Conservation (phyloP, 2,113 vertebrate genomes). For the Lepisosteus osseus region DNA sequence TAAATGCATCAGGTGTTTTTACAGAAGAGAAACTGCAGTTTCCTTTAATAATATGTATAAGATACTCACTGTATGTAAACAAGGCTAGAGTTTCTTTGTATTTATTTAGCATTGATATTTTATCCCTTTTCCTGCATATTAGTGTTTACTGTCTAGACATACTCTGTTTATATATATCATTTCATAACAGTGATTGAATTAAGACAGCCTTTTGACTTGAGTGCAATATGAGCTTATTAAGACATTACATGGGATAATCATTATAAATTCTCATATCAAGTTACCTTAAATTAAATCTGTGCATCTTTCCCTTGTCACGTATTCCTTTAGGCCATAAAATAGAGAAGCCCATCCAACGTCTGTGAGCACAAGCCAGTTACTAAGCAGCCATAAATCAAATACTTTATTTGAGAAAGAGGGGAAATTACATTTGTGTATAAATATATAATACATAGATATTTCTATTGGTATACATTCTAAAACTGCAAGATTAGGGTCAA, state of each 20-base stretch:
- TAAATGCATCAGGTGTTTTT: no score
- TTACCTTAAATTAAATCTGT: slow-evolving; percentile 63
- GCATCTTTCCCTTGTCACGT: slow-evolving; percentile 23
- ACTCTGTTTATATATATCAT: slow-evolving; percentile 51
- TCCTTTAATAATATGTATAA: no score
- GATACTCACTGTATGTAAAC: not conserved
- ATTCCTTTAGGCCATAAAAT: not conserved
- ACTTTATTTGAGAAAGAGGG: not conserved
- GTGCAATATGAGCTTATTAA: slow-evolving; percentile 71
- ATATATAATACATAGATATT: not conserved
- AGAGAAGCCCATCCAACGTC: not conserved
- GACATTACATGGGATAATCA: slow-evolving; percentile 58
- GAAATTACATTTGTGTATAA: not conserved
- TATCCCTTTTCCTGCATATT: slow-evolving; percentile 46
- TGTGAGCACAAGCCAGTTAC: not conserved
- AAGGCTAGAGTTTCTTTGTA: slow-evolving; percentile 55
- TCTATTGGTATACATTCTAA: slow-evolving; percentile 41
- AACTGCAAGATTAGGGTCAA: slow-evolving; percentile 71
- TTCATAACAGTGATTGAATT: slow-evolving; percentile 71
- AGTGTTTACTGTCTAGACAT: slow-evolving; percentile 65
- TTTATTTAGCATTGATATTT: slow-evolving; percentile 70
- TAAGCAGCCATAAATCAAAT: not conserved
- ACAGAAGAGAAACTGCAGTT: no score
- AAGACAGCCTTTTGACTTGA: slow-evolving; percentile 62
- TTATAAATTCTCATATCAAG: slow-evolving; percentile 61